A percentile compares a stretch with the other conserved stretches of the same genome.
Conservation (phyloP, 2,797 vertebrate species). For the Antrozous pallidus region DNA sequence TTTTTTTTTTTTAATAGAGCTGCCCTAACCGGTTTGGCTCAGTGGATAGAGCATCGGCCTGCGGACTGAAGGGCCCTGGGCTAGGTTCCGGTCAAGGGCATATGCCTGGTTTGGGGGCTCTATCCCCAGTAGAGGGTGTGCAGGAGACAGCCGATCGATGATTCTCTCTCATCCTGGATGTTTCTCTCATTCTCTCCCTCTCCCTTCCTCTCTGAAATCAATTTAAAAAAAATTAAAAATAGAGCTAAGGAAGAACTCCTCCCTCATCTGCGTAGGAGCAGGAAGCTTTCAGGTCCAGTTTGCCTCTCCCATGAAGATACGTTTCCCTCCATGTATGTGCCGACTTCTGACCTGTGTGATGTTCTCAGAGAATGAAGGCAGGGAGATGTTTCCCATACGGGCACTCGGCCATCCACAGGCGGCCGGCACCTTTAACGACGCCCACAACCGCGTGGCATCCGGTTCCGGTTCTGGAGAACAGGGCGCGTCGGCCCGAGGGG, state of each 20-base stretch:
- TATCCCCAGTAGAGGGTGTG: too few species aligned
- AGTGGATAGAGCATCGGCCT: too few species aligned
- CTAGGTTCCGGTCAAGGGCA: too few species aligned
- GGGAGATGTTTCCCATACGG: conserved; percentile 21
- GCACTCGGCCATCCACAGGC: neutral
- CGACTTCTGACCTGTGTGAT: neutral
- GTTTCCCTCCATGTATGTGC: neutral
- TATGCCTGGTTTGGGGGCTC: too few species aligned
- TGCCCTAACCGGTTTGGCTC: too few species aligned
- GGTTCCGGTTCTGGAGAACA: neutral
- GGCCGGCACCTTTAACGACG: neutral
- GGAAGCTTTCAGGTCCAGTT: neutral
- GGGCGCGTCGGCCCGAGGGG: too few species aligned
- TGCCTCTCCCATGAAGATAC: neutral
- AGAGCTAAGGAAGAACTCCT: neutral
- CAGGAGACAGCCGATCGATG: too few species aligned
- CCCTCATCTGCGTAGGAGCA: neutral
- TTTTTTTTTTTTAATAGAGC: too few species aligned
- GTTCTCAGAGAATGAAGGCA: neutral
- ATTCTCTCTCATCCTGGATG: too few species aligned
- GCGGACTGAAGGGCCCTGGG: too few species aligned
- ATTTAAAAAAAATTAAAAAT: neutral
- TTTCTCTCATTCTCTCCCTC: too few species aligned
- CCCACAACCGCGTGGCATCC: neutral
- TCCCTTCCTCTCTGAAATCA: too few species aligned